Evolutionary conservation across 2,113 vertebrate genomes (phyloP), one percentile per base, ranked within the genome.

Genomic region (Lamprologus ornatipinnis): DNA sequence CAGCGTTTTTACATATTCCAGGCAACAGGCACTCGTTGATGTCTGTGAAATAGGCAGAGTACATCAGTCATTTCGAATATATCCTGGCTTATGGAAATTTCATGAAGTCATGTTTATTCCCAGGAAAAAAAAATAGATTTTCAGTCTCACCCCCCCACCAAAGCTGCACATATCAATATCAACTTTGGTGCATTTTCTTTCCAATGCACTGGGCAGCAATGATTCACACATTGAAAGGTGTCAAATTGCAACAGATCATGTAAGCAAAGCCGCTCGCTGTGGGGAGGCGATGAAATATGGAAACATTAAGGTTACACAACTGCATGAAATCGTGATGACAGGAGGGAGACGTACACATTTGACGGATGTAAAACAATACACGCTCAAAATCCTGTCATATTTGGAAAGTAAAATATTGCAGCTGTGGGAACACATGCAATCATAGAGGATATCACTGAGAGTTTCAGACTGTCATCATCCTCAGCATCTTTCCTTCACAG

Each of bases 11-110:
- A 80, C 97, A 97, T 82, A 97, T 91, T 17, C 96, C 97, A 14
- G 93, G 92, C 91, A 97, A 88, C 86, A 95, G 83, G 85, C 97
- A 97, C 93, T 97, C 97, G 15, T 97, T 97, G 87, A 97, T 97
- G 91, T 97, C 97, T 97, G 93, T 65, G 31, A 93, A 90, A 91
- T 23, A 91, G 2, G 51, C 17, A 47, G 40, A 45, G 7, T 4
- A 51, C 3, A 47, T 88, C 80, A 93, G 31, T 86, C 84, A 80
- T 47, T 19, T 28, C 17, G 5, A 49, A 21, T 15, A 26, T 58
- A 81, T 53, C 78, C 42, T 55, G 31, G 83, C 49, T 21, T 40
- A 40, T 87, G 70, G 73, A 87, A 88, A 92, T 88, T 85, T 42
- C 5, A 78, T 81, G 45, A 91, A 81, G n/a, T 84, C 37, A 79